These are phyloP conservation scores for Hystrix brachyura DNA, from an alignment of 2,113 vertebrate species.

Conservation along the genomic window DNA sequence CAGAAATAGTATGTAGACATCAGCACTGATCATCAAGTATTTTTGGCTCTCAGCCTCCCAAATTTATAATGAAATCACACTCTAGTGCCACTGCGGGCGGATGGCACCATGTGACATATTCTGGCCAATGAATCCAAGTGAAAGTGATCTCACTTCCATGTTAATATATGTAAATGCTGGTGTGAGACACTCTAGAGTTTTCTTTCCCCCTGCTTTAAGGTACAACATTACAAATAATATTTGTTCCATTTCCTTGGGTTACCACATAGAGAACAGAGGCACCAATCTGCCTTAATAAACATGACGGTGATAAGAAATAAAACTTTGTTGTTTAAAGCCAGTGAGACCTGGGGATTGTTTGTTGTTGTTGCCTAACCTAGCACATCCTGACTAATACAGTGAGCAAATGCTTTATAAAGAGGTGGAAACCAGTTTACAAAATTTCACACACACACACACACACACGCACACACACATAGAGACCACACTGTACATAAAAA, in stretches of 20 bases:
- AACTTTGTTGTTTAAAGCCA: background rate
- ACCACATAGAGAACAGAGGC: background rate
- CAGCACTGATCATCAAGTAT: background rate
- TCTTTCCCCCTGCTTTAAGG: background rate
- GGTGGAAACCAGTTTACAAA: background rate
- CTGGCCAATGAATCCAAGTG: background rate
- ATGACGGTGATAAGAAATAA: background rate
- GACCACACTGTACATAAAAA: background rate
- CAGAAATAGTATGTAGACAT: background rate
- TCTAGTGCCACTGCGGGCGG: background rate
- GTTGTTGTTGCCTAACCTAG: background rate
- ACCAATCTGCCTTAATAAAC: background rate
- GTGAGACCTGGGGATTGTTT: background rate
- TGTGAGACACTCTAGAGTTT: background rate
- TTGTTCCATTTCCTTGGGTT: background rate
- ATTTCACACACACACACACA: background rate
- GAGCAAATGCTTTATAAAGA: background rate
- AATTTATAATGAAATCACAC: background rate
- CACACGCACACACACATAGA: background rate
- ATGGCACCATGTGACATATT: background rate
- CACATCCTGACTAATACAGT: background rate
- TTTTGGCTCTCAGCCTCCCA: constrained; percentile 28
- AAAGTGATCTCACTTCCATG: background rate
- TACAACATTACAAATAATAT: background rate
- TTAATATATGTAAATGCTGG: background rate